Conservation (phyloP, 2,888 invertebrate species). For the Notodonta ziczac region DNA sequence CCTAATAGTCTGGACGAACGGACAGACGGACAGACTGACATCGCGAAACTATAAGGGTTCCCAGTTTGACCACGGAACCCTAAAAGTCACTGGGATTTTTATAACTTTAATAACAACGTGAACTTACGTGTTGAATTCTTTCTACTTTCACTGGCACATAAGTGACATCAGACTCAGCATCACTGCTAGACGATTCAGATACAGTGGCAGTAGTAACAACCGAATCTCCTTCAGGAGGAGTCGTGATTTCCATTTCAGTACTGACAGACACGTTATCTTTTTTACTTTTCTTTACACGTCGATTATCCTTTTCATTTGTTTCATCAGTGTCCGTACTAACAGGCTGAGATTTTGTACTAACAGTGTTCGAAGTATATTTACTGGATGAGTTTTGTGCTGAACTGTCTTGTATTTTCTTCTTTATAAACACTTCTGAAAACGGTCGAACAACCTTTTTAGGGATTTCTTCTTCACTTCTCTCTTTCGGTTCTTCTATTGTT, state of each 20-base stretch:
- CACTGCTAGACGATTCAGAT: slow-evolving; percentile 36
- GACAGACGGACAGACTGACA: too few species aligned
- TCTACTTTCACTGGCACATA: slow-evolving; percentile 9
- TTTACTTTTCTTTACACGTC: slow-evolving; percentile 1
- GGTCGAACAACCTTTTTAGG: slow-evolving; percentile 29
- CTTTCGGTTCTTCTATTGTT: slow-evolving; percentile 16
- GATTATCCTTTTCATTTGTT: not conserved
- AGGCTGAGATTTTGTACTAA: slow-evolving; percentile 21
- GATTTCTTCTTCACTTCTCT: slow-evolving; percentile 12
- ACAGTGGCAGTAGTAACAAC: slow-evolving; percentile 18
- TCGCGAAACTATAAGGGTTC: too few species aligned
- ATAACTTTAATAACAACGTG: not conserved
- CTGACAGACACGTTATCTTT: slow-evolving; percentile 12
- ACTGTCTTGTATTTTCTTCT: slow-evolving; percentile 32
- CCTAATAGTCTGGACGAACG: too few species aligned
- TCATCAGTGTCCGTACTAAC: slow-evolving; percentile 23
- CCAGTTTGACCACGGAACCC: too few species aligned
- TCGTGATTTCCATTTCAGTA: slow-evolving; percentile 8
- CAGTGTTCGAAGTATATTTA: slow-evolving; percentile 12
- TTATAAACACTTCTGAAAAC: slow-evolving; percentile 49
- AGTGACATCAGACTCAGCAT: slow-evolving; percentile 37
- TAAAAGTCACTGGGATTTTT: too few species aligned
- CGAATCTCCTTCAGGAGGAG: slow-evolving; percentile 15
- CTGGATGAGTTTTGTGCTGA: slow-evolving; percentile 18
- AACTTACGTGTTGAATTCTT: not conserved